Conservation (phyloP, 2,888 invertebrate species). For the Malacosoma neustria region DNA sequence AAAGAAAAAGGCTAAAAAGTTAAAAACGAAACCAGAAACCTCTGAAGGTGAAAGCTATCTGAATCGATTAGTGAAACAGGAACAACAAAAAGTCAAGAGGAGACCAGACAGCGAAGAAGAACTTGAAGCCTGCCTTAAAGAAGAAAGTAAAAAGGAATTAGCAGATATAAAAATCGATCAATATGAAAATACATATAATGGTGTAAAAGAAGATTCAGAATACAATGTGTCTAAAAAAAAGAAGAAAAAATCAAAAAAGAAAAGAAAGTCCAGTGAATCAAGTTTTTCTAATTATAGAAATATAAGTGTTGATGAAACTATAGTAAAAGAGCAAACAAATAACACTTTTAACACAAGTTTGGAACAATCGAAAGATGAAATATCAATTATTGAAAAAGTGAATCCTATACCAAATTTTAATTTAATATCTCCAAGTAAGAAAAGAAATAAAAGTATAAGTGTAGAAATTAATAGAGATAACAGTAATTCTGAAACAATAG, state of each 20-base stretch:
- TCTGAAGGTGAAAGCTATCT: neutral
- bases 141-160: neutral
- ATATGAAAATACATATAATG: neutral
- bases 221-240: neutral
- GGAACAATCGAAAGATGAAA: neutral
- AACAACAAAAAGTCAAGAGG: no score
- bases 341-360: neutral
- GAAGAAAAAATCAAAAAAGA: neutral
- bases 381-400: neutral
- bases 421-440: neutral
- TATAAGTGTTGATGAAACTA: no score
- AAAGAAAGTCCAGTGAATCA: neutral
- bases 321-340: neutral
- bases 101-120: constrained; percentile 34
- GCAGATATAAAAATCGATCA: neutral
- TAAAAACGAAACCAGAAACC: neutral
- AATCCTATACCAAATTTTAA: neutral
- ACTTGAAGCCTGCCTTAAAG: constrained; percentile 17
- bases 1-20: neutral
- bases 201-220: neutral
- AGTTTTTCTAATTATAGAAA: neutral
- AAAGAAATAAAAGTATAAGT: neutral
- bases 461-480: neutral
- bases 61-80: neutral
- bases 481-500: neutral